These are phyloP conservation scores for Hirundichthys speculiger DNA, from an alignment of 2,113 vertebrate genomes.

Conservation along the genomic window DNA sequence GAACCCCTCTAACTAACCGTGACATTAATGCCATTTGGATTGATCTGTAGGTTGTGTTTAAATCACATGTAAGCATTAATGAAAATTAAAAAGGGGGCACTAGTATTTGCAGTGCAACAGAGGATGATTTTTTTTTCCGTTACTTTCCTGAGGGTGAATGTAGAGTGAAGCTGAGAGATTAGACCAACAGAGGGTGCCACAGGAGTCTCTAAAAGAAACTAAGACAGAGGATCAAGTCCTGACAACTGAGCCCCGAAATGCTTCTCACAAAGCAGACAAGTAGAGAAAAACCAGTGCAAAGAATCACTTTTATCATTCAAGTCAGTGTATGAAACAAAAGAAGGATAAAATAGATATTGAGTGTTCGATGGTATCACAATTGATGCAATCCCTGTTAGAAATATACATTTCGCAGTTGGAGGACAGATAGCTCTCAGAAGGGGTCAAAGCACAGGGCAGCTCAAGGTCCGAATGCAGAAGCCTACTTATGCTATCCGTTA, in stretches of 20 bases:
- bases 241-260: conserved; percentile 17
- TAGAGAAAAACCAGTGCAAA: conserved; percentile 3
- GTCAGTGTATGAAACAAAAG: conserved; percentile 15
- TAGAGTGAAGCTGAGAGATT: conserved; percentile 46
- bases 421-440: conserved; percentile 62
- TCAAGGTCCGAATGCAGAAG: conserved; percentile 40
- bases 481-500: conserved; percentile 26
- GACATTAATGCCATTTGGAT: conserved; percentile 6
- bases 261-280: conserved; percentile 33
- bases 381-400: conserved; percentile 58
- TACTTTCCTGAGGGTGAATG: conserved; percentile 50
- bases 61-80: conserved; percentile 41
- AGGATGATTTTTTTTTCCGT: not conserved
- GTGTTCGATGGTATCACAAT: conserved; percentile 41
- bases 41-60: conserved; percentile 35
- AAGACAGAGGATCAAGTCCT: conserved; percentile 19
- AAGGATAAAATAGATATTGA: conserved; percentile 23
- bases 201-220: conserved; percentile 44
- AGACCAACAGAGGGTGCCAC: conserved; percentile 67
- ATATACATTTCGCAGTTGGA: conserved; percentile 66
- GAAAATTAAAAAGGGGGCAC: conserved; percentile 10
- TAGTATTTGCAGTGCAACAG: not conserved
- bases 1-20: conserved; percentile 13
- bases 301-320: conserved; percentile 23
- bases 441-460: conserved; percentile 35